phyloP scores from a whole-genome alignment of 2,888 invertebrate genomes.

The Brassicogethes aeneus region DNA sequence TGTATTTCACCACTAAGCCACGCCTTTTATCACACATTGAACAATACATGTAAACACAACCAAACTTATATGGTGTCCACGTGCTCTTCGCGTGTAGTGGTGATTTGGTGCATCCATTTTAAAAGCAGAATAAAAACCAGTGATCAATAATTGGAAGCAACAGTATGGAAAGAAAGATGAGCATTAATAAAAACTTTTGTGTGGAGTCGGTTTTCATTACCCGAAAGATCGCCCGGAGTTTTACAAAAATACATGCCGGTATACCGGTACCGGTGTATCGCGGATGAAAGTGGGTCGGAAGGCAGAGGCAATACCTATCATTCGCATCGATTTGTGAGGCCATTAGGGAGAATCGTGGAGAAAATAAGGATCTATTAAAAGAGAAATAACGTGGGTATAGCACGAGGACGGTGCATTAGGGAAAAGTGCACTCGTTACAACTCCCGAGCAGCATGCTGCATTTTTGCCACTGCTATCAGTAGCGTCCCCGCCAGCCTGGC shows the following conservation, averaged over 20 bases:
- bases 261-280: neutral
- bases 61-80: no score
- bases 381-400: slow-evolving; percentile 22
- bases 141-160: no score
- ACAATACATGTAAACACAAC: no score
- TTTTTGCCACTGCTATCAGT: slow-evolving; percentile 8
- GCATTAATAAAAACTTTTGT: no score
- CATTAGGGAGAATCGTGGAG: slow-evolving; percentile 26
- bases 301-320: slow-evolving; percentile 4
- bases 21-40: no score
- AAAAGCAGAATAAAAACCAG: no score
- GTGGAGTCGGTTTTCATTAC: neutral
- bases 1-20: no score
- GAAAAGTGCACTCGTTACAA: slow-evolving; percentile 9
- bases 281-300: slow-evolving; percentile 2
- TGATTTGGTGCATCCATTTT: no score
- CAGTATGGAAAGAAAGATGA: no score
- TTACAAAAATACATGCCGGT: neutral
- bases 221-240: neutral
- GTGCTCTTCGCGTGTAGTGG: no score
- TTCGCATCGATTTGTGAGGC: slow-evolving; percentile 16
- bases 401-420: slow-evolving; percentile 14
- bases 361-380: slow-evolving; percentile 24
- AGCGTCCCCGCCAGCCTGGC: slow-evolving; percentile 3
- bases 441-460: slow-evolving; percentile 10